Conservation (phyloP, 2,888 invertebrate genomes). For the Caenorhabditis virilis region DNA sequence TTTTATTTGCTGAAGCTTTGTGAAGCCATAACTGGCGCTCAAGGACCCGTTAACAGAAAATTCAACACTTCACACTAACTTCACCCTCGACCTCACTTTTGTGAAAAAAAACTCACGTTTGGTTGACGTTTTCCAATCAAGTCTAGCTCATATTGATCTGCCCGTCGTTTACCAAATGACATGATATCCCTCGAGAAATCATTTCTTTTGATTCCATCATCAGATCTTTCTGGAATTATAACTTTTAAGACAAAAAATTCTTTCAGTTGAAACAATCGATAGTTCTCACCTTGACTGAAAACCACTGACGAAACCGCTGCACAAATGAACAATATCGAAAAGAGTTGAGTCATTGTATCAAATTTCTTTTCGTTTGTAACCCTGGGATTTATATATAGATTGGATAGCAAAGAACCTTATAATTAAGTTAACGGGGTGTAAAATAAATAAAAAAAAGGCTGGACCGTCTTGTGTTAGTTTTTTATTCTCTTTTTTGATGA, state of each 20-base stretch:
- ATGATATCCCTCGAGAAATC: slow-evolving; percentile 43
- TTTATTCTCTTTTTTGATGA: too few relatives aligned
- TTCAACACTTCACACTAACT: neutral
- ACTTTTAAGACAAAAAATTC: neutral
- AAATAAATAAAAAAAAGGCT: too few relatives aligned
- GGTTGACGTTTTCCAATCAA: slow-evolving; percentile 44
- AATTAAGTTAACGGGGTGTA: too few relatives aligned
- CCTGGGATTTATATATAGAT: too few relatives aligned
- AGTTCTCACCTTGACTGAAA: slow-evolving; percentile 26
- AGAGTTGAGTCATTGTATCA: slow-evolving; percentile 22
- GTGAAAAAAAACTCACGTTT: slow-evolving; percentile 4
- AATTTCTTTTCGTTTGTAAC: too few relatives aligned
- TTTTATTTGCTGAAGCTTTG: too few relatives aligned
- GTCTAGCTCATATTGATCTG: slow-evolving; percentile 31
- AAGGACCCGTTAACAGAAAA: too few relatives aligned
- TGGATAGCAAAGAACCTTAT: too few relatives aligned
- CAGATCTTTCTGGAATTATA: neutral
- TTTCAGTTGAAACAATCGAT: neutral
- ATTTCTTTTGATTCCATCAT: slow-evolving; percentile 13
- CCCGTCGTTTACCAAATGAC: slow-evolving; percentile 44
- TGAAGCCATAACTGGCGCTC: too few relatives aligned
- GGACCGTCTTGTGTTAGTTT: too few relatives aligned
- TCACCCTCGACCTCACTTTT: slow-evolving; percentile 8
- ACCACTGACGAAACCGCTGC: slow-evolving; percentile 20
- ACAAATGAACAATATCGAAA: slow-evolving; percentile 29